Evolutionary conservation across 1,140 invertebrate genomes (phyloP).

Genomic region (Drosophila biarmipes): DNA sequence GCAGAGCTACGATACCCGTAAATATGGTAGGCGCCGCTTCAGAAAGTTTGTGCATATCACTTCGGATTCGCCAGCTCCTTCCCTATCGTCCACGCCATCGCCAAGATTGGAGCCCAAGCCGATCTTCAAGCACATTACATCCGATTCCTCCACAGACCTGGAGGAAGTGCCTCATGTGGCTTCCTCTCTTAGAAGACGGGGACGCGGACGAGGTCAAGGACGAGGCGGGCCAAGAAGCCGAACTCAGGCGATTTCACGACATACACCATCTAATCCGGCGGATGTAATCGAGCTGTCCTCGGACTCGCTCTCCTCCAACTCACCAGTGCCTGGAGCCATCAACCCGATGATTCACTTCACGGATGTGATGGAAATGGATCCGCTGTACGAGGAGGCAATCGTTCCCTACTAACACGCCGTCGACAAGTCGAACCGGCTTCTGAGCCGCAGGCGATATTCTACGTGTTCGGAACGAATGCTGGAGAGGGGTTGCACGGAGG

Average conservation of each 20-base stretch:
- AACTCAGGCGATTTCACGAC: background rate
- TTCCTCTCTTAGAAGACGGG: background rate
- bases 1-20: conserved; percentile 10
- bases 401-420: conserved; percentile 50
- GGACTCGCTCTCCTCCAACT: conserved; percentile 54
- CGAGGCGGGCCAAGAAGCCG: conserved; percentile 3
- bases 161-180: conserved; percentile 29
- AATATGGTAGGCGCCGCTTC: background rate
- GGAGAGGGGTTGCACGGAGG: conserved; percentile 50
- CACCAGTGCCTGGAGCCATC: conserved; percentile 4
- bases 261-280: conserved; percentile 9
- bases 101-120: conserved; percentile 9
- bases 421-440: background rate
- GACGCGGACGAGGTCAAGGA: conserved; percentile 14
- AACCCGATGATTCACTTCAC: conserved; percentile 7
- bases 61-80: conserved; percentile 45
- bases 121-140: conserved; percentile 45
- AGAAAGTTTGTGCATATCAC: conserved; percentile 62
- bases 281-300: conserved; percentile 72
- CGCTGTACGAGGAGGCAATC: conserved; percentile 71
- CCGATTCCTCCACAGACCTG: conserved; percentile 64
- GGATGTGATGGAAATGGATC: conserved; percentile 51
- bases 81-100: background rate
- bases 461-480: conserved; percentile 74
- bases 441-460: conserved; percentile 33